Evolutionary conservation across 2,888 invertebrate species (phyloP).

Genomic region (Ophonus ardosiacus): DNA sequence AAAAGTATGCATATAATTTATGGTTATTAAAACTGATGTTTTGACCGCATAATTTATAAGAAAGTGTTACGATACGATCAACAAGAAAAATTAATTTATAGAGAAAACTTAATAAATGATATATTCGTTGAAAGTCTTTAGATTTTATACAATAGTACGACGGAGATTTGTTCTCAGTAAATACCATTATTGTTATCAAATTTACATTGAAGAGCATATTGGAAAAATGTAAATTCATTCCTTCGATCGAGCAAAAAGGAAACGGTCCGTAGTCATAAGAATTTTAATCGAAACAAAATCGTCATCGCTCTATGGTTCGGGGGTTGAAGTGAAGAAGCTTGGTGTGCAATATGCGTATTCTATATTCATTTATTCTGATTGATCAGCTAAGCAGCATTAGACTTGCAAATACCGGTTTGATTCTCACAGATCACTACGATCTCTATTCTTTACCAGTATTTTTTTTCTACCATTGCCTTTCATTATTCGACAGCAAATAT

Average conservation of each 20-base stretch:
- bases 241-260: neutral
- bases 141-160: no score
- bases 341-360: slow-evolving; percentile 32
- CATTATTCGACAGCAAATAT: slow-evolving; percentile 29
- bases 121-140: no score
- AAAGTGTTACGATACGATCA: no score
- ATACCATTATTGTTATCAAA: neutral
- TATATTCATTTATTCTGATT: slow-evolving; percentile 47
- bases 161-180: neutral
- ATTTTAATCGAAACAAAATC: slow-evolving; percentile 41
- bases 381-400: slow-evolving; percentile 38
- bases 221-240: neutral
- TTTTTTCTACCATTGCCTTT: slow-evolving; percentile 32
- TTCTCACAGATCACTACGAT: slow-evolving; percentile 31
- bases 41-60: no score
- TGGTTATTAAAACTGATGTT: no score
- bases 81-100: no score
- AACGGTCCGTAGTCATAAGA: neutral
- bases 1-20: no score
- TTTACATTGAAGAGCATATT: neutral
- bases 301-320: neutral
- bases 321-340: neutral
- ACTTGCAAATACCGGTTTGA: slow-evolving; percentile 41
- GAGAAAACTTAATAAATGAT: no score
- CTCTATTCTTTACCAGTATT: neutral